phyloP scores from a whole-genome alignment of 2,113 vertebrate species.

The Tamias sibiricus region DNA sequence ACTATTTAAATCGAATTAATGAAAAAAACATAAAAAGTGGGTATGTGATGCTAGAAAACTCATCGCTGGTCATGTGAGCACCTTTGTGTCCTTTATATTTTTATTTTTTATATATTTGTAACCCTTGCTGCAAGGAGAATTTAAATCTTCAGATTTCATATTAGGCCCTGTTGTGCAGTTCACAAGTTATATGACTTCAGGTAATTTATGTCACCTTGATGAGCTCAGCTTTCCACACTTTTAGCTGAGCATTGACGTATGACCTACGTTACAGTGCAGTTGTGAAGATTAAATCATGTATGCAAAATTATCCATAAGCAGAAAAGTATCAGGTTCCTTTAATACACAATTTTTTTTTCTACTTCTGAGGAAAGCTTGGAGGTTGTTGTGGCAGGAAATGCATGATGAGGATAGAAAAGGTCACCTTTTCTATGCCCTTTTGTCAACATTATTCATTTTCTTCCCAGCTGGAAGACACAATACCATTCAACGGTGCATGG shows the following conservation, averaged over 20 bases:
- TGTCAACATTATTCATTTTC: conserved; percentile 12
- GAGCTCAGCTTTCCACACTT: not conserved
- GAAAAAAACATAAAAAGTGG: not conserved
- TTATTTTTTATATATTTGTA: not conserved
- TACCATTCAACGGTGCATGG: not conserved
- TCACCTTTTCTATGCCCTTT: not conserved
- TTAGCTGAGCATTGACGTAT: not conserved
- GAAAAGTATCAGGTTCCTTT: not conserved
- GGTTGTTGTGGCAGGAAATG: not conserved
- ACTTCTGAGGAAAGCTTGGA: not conserved
- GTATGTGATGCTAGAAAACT: not conserved
- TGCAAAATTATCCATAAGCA: not conserved
- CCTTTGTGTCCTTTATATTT: not conserved
- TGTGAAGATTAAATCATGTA: not conserved
- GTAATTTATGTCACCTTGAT: not conserved
- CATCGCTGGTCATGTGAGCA: not conserved
- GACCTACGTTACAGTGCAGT: not conserved
- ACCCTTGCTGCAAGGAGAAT: fast-evolving
- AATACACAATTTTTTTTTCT: not conserved
- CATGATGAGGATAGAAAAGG: not conserved
- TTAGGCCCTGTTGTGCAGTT: fast-evolving
- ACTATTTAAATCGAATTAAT: not conserved
- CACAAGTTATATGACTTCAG: not conserved
- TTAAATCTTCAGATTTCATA: not conserved
- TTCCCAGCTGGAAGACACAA: not conserved